These are phyloP conservation scores for Caenorhabditis macrosperma DNA, from an alignment of 2,888 invertebrate genomes.

Conservation along the genomic window DNA sequence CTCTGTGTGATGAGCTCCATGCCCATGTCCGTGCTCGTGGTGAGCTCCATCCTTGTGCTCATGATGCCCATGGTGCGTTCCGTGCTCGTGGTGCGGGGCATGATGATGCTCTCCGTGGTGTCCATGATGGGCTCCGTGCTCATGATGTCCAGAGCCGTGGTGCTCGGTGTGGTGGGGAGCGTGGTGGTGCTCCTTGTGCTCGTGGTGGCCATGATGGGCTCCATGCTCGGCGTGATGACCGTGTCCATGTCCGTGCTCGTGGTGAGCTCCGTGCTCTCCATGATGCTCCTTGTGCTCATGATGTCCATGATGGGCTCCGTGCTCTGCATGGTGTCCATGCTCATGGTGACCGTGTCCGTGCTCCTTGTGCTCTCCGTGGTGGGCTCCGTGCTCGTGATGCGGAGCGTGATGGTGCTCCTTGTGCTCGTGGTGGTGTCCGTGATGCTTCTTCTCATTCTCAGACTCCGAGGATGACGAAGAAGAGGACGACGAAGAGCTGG, in stretches of 20 bases:
- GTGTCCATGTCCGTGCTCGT: slow-evolving; percentile 18
- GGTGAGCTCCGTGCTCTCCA: slow-evolving; percentile 8
- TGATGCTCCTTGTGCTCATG: slow-evolving; percentile 3
- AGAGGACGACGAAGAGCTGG: background rate
- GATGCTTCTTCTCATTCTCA: slow-evolving; percentile 39
- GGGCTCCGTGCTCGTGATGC: slow-evolving; percentile 34
- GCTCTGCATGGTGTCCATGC: slow-evolving; percentile 27
- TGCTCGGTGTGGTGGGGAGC: slow-evolving; percentile 15
- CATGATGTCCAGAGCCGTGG: slow-evolving; percentile 20
- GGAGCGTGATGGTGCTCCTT: slow-evolving; percentile 25
- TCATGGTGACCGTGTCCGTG: slow-evolving; percentile 21
- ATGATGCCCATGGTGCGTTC: slow-evolving; percentile 7
- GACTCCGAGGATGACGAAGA: slow-evolving; percentile 42
- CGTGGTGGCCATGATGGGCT: slow-evolving; percentile 38
- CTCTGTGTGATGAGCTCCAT: slow-evolving; percentile 1
- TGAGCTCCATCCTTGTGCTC: slow-evolving; percentile 11
- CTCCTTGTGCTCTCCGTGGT: slow-evolving; percentile 37
- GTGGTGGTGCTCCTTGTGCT: slow-evolving; percentile 26
- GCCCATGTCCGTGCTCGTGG: slow-evolving; percentile 14
- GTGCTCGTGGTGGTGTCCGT: slow-evolving; percentile 17
- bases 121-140: slow-evolving; percentile 7
- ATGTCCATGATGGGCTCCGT: slow-evolving; percentile 8
- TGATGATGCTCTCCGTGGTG: slow-evolving; percentile 24
- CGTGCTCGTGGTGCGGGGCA: slow-evolving; percentile 9
- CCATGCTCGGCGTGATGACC: slow-evolving; percentile 17